These are phyloP conservation scores for Planococcus citri DNA, from an alignment of 1,140 invertebrate species.

Conservation along the genomic window DNA sequence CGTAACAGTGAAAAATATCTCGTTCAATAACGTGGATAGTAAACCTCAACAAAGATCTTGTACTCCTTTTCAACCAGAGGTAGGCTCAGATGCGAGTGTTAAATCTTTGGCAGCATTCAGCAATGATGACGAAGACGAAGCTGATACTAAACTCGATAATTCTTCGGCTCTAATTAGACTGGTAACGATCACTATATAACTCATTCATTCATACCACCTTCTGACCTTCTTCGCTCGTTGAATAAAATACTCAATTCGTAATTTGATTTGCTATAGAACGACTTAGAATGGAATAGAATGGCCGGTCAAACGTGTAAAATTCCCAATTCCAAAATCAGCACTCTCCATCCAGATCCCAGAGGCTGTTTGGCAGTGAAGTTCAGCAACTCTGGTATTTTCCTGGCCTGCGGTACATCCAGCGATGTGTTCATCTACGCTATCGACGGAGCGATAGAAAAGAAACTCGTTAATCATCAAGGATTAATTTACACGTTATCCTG, in stretches of 20 bases:
- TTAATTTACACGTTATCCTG: slow-evolving; percentile 50
- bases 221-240: too few species aligned
- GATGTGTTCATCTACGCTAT: slow-evolving; percentile 35
- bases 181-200: background rate
- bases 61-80: slow-evolving; percentile 7
- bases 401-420: slow-evolving; percentile 37
- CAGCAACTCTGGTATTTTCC: slow-evolving; percentile 38
- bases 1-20: slow-evolving; percentile 31
- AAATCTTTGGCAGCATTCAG: background rate
- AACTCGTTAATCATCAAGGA: slow-evolving; percentile 29
- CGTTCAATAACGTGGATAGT: background rate
- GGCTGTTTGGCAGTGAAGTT: slow-evolving; percentile 39
- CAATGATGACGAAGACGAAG: background rate
- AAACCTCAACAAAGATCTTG: slow-evolving; percentile 9
- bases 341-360: slow-evolving; percentile 36
- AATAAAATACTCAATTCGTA: too few species aligned
- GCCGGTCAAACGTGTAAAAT: slow-evolving; percentile 46
- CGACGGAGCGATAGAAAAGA: slow-evolving; percentile 21
- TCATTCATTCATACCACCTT: background rate
- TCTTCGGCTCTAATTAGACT: background rate
- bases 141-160: background rate
- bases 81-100: background rate
- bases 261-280: background rate
- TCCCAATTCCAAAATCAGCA: slow-evolving; percentile 39
- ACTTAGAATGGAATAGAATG: slow-evolving; percentile 39